Evolutionary conservation across 2,113 vertebrate species (phyloP).

Genomic region (Brevimyrus niger): DNA sequence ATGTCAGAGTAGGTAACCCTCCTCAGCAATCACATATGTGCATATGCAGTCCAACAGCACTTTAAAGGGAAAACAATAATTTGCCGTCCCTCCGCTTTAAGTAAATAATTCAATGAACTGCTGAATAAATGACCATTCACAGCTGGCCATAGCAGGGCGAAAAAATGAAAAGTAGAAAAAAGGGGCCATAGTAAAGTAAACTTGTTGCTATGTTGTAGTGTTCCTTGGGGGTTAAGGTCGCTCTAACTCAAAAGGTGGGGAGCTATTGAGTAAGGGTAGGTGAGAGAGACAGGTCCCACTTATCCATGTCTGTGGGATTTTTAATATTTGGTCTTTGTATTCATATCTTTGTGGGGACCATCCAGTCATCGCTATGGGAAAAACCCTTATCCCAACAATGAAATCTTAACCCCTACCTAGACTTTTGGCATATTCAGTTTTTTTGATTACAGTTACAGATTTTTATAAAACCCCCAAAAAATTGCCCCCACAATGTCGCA

Average conservation of each 20-base stretch:
- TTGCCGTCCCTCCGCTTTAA: not conserved
- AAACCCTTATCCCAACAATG: too few relatives aligned
- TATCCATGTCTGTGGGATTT: not conserved
- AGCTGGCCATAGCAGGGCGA: not conserved
- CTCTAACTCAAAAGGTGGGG: not conserved
- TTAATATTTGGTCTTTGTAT: too few relatives aligned
- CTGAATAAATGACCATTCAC: not conserved
- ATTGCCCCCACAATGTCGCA: too few relatives aligned
- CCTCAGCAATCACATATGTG: not conserved
- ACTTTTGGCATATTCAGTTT: too few relatives aligned
- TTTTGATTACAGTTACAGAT: too few relatives aligned
- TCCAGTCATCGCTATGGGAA: too few relatives aligned
- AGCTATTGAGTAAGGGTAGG: not conserved
- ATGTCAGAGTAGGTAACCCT: not conserved
- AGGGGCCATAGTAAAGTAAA: not conserved
- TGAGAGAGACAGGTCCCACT: not conserved
- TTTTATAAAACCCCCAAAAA: too few relatives aligned
- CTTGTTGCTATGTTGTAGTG: not conserved
- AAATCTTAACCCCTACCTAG: too few relatives aligned
- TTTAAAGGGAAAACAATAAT: not conserved
- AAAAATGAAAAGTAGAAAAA: not conserved
- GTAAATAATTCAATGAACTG: not conserved
- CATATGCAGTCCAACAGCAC: not conserved
- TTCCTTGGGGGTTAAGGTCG: not conserved
- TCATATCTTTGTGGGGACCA: too few relatives aligned